Percentiles rank a stretch among this genome's conserved stretches.
Evolutionary conservation across 2,888 invertebrate species (phyloP).

Genomic region (Patella pellucida): DNA sequence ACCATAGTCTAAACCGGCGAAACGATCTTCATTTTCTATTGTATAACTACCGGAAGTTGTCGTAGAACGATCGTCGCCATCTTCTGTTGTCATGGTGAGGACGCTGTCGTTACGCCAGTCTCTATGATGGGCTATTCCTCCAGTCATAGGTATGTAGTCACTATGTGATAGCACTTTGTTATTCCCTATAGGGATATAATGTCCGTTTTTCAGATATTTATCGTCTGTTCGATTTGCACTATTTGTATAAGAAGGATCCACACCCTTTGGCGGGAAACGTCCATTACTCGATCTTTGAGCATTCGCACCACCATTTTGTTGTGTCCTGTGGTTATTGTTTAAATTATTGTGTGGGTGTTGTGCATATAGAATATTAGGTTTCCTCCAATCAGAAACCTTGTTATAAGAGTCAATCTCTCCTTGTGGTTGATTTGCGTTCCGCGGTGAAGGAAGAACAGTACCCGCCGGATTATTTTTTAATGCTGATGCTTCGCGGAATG

Average conservation of each 20-base stretch:
- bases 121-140: not conserved
- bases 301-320: not conserved
- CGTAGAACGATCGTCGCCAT: conserved; percentile 59
- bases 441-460: not conserved
- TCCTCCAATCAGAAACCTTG: not conserved
- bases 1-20: conserved; percentile 41
- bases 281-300: not conserved
- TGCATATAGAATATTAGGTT: conserved; percentile 1
- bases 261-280: too few relatives aligned
- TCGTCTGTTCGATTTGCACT: too few relatives aligned
- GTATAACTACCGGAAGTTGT: conserved; percentile 63
- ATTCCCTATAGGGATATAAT: not conserved
- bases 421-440: not conserved
- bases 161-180: not conserved
- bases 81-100: conserved; percentile 51
- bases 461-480: not conserved
- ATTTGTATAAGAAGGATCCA: too few relatives aligned
- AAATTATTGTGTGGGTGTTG: not conserved
- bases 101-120: conserved; percentile 51
- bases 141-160: not conserved
- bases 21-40: conserved; percentile 55
- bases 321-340: not conserved
- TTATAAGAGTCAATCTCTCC: not conserved
- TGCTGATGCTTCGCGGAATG: conserved; percentile 34
- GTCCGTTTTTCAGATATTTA: not conserved